Percentiles rank a stretch among this genome's conserved stretches.
Conservation (phyloP, 1,140 invertebrate genomes). For the Drosophila pallidifrons region DNA sequence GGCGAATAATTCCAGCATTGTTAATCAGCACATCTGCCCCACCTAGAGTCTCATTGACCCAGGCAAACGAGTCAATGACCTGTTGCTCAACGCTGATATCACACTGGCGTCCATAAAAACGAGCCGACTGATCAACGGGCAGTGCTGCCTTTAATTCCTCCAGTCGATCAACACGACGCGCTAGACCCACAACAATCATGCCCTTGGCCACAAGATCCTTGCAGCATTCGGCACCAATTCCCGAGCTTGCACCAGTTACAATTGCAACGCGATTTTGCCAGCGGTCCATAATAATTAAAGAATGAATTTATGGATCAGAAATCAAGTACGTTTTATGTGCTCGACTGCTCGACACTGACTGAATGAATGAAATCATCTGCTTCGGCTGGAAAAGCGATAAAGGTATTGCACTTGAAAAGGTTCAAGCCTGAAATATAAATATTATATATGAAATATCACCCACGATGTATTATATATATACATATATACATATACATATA, state of each 20-base stretch:
- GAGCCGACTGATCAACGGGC: slow-evolving; percentile 43
- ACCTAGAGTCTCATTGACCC: slow-evolving; percentile 87
- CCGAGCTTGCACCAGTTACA: slow-evolving; percentile 85
- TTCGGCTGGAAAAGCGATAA: slow-evolving; percentile 4
- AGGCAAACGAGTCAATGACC: slow-evolving; percentile 87
- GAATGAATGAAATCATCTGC: neutral
- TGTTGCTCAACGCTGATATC: slow-evolving; percentile 88
- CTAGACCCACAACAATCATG: slow-evolving; percentile 89
- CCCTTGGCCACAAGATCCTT: slow-evolving; percentile 85
- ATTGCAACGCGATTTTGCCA: slow-evolving; percentile 72
- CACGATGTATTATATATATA: neutral
- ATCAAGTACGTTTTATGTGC: neutral
- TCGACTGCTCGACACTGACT: neutral
- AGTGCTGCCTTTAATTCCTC: slow-evolving; percentile 50
- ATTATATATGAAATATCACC: no score
- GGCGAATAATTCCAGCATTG: slow-evolving; percentile 87
- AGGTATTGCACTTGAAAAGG: slow-evolving; percentile 16
- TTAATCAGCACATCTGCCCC: slow-evolving; percentile 89
- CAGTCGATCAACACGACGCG: slow-evolving; percentile 87
- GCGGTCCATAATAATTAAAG: slow-evolving; percentile 54
- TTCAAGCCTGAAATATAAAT: neutral
- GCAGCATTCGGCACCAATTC: slow-evolving; percentile 86
- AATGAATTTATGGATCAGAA: slow-evolving; percentile 4
- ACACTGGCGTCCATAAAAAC: slow-evolving; percentile 85
- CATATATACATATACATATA: neutral